Evolutionary conservation across 2,888 invertebrate species (phyloP).

Genomic region (Xestia xanthographa): DNA sequence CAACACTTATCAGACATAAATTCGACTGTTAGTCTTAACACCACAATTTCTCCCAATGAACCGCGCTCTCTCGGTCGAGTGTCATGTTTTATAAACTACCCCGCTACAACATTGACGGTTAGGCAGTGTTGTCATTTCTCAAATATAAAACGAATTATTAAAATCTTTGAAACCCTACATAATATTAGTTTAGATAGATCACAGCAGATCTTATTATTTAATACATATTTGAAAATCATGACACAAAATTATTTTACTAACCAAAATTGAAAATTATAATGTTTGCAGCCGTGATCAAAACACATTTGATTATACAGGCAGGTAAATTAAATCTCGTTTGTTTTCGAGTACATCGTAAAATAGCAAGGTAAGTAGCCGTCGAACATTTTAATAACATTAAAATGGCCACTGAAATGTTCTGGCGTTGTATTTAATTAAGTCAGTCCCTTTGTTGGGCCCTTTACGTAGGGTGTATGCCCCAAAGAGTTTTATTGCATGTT

Average conservation of each 20-base stretch:
- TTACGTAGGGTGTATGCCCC: slow-evolving; percentile 72
- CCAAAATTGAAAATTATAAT: slow-evolving; percentile 51
- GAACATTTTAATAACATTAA: slow-evolving; percentile 90
- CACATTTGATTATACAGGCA: slow-evolving; percentile 72
- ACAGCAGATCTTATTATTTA: too few species aligned
- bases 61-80: too few species aligned
- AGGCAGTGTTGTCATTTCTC: too few species aligned
- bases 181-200: too few species aligned
- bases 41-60: too few species aligned
- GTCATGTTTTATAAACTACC: too few species aligned
- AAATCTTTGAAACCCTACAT: too few species aligned
- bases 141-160: too few species aligned
- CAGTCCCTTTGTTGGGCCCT: slow-evolving; percentile 81
- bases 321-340: slow-evolving; percentile 83
- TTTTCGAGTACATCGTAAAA: slow-evolving; percentile 83
- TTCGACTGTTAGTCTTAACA: too few species aligned
- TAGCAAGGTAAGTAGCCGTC: slow-evolving; percentile 82
- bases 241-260: not conserved
- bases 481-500: slow-evolving; percentile 84
- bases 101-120: too few species aligned
- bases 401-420: slow-evolving; percentile 84
- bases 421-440: slow-evolving; percentile 88
- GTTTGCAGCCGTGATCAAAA: slow-evolving; percentile 53
- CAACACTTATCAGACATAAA: too few species aligned
- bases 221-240: too few species aligned